Evolutionary conservation across 2,888 invertebrate genomes (phyloP).

Genomic region (Brachyptera risi): DNA sequence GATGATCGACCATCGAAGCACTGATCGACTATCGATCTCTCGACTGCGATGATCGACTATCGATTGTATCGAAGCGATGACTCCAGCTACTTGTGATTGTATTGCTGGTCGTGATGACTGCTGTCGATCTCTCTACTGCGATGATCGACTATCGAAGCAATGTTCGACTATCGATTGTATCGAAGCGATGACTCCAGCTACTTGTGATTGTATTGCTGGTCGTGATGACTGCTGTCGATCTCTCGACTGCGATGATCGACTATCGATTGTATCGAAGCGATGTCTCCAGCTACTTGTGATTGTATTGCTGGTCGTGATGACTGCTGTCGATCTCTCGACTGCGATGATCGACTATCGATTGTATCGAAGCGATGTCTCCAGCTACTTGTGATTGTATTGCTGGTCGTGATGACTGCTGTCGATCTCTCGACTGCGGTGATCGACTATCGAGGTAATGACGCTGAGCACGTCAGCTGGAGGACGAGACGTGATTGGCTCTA

Average conservation of each 20-base stretch:
- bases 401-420: slow-evolving; percentile 4
- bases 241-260: too few relatives aligned
- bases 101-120: slow-evolving; percentile 7
- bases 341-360: slow-evolving; percentile 38
- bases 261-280: too few relatives aligned
- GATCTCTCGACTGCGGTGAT: slow-evolving; percentile 2
- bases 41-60: slow-evolving; percentile 39
- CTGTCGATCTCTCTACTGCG: not conserved
- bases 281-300: not conserved
- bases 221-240: too few relatives aligned
- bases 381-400: not conserved
- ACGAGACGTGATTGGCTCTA: slow-evolving; percentile 51
- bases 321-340: too few relatives aligned
- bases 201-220: too few relatives aligned
- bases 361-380: not conserved
- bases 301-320: slow-evolving; percentile 7
- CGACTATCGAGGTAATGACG: slow-evolving; percentile 53
- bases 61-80: not conserved
- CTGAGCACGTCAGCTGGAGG: slow-evolving; percentile 38
- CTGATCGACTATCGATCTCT: too few relatives aligned
- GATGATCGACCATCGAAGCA: too few relatives aligned
- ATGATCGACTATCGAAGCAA: slow-evolving; percentile 48
- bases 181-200: too few relatives aligned
- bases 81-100: not conserved
- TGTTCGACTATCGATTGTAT: too few relatives aligned